These are phyloP conservation scores for Dicrurus megarhynchus DNA, from an alignment of 2,113 vertebrate species.

Conservation along the genomic window DNA sequence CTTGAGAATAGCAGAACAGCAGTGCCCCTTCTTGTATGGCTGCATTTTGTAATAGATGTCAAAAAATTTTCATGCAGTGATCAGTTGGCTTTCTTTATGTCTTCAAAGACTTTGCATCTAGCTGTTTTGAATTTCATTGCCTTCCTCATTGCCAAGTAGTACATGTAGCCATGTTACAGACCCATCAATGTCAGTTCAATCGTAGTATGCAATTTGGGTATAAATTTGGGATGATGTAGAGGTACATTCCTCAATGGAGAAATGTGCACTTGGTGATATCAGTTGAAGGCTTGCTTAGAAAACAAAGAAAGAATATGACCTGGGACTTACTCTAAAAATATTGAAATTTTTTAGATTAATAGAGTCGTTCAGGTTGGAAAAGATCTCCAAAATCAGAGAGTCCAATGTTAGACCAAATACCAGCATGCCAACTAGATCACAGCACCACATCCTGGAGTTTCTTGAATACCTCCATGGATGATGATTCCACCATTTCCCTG, in stretches of 20 bases:
- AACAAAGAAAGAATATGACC: background rate
- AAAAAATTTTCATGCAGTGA: background rate
- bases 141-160: background rate
- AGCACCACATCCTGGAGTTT: background rate
- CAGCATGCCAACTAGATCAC: too few species aligned
- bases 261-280: background rate
- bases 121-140: background rate
- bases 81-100: background rate
- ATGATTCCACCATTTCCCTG: background rate
- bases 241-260: background rate
- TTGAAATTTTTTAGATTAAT: background rate
- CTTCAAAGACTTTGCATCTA: background rate
- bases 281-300: background rate
- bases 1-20: background rate
- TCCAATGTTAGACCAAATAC: fast-evolving
- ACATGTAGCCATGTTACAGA: background rate
- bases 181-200: background rate
- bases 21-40: background rate
- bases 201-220: background rate
- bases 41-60: background rate
- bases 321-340: background rate
- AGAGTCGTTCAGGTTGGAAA: background rate
- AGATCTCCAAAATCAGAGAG: fast-evolving
- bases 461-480: background rate
- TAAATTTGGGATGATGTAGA: background rate